These are phyloP conservation scores for Dendrolimus kikuchii DNA, from an alignment of 1,140 invertebrate species.

Conservation along the genomic window DNA sequence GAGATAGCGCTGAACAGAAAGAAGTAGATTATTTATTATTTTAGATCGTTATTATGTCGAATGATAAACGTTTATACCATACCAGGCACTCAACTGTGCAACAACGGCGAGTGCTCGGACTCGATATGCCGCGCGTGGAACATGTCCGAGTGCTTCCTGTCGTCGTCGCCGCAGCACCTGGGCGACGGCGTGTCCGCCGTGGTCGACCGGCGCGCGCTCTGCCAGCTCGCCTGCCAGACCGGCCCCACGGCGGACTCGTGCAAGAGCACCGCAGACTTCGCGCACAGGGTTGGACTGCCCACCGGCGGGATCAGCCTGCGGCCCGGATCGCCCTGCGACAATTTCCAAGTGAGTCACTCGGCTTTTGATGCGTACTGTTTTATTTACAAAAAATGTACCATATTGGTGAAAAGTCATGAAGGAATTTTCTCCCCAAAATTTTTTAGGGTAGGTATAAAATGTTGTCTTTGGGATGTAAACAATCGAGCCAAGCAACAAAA, in stretches of 20 bases:
- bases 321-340: constrained; percentile 97
- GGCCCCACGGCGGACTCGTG: constrained; percentile 84
- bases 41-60: too few relatives aligned
- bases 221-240: constrained; percentile 96
- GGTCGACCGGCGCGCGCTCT: constrained; percentile 87
- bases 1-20: too few relatives aligned
- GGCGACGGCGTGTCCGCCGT: constrained; percentile 50
- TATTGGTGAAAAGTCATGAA: too few relatives aligned
- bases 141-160: constrained; percentile 97
- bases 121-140: constrained; percentile 97
- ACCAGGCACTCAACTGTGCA: constrained; percentile 85
- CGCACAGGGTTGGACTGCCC: constrained; percentile 81
- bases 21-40: too few relatives aligned
- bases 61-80: too few relatives aligned
- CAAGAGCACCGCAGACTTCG: constrained; percentile 89
- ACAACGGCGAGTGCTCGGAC: constrained; percentile 93
- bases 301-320: constrained; percentile 90
- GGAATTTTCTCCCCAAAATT: too few relatives aligned
- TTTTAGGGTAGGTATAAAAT: too few relatives aligned
- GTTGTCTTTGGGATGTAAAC: too few relatives aligned
- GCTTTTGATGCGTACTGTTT: not conserved
- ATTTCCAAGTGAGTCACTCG: constrained; percentile 84
- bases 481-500: too few relatives aligned
- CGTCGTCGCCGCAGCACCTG: constrained; percentile 85
- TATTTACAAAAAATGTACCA: not conserved